Conservation (phyloP, 2,113 vertebrate genomes). For the Stegostoma tigrinum region DNA sequence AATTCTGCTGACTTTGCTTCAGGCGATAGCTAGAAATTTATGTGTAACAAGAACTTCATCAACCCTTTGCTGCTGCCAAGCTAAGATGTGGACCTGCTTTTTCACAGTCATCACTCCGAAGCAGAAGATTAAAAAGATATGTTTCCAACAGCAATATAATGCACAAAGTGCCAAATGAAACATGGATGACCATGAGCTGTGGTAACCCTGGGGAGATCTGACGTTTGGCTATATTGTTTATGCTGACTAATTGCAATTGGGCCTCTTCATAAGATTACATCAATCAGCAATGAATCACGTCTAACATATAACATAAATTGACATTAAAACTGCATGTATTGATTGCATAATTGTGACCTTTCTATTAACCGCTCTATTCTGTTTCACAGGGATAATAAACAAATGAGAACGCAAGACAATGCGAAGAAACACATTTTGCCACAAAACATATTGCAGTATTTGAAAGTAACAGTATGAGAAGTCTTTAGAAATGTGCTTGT, state of each 20-base stretch:
- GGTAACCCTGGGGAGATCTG: background rate
- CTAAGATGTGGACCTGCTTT: background rate
- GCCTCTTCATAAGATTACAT: background rate
- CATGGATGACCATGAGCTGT: background rate
- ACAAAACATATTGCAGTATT: background rate
- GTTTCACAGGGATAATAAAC: background rate
- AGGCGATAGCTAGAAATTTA: background rate
- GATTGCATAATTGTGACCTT: too few species aligned
- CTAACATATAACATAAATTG: background rate
- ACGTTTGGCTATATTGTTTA: background rate
- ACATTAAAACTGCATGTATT: background rate
- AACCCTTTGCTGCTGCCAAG: background rate
- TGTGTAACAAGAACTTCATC: background rate
- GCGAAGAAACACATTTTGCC: background rate
- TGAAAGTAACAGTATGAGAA: background rate
- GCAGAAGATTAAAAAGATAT: background rate
- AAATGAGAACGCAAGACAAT: background rate
- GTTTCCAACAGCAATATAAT: background rate
- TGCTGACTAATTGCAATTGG: background rate
- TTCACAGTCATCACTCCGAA: background rate
- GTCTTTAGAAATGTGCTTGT: background rate
- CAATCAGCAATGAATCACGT: background rate
- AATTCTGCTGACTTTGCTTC: background rate
- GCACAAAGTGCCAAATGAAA: background rate
- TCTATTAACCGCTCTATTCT: background rate